phyloP scores from a whole-genome alignment of 2,113 vertebrate genomes.

The Apodemus sylvaticus region DNA sequence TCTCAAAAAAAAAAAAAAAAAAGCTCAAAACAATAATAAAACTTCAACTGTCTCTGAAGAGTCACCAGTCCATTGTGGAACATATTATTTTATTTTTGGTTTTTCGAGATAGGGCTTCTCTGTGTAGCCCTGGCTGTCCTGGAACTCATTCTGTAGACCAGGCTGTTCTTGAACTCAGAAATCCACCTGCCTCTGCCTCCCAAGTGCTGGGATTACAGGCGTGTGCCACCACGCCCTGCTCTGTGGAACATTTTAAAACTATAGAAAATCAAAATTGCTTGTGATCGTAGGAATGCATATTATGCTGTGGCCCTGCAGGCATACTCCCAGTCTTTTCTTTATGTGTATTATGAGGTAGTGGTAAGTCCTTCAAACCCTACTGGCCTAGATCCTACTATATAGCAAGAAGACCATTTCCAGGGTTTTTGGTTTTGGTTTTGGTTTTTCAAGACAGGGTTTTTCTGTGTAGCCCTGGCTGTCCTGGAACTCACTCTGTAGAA shows the following conservation, averaged over 20 bases:
- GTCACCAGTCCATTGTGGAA: background rate
- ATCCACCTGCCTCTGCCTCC: too few relatives aligned
- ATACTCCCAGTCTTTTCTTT: background rate
- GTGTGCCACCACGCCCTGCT: too few relatives aligned
- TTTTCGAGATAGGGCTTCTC: too few relatives aligned
- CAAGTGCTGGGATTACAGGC: too few relatives aligned
- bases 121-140: too few relatives aligned
- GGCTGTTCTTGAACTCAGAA: too few relatives aligned
- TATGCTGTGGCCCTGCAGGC: background rate
- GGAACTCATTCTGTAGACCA: too few relatives aligned
- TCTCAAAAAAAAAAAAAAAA: background rate
- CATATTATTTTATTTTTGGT: too few relatives aligned
- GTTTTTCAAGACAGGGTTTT: too few relatives aligned
- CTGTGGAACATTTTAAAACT: slow-evolving; percentile 15
- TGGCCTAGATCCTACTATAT: background rate
- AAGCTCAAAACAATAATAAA: background rate
- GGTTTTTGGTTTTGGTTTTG: too few relatives aligned
- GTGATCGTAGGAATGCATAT: background rate
- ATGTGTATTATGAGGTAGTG: background rate
- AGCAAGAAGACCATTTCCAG: background rate
- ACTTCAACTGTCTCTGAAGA: background rate
- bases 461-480: too few relatives aligned
- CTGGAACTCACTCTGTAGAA: too few relatives aligned
- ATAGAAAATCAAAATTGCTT: background rate
- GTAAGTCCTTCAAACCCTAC: background rate